Percentiles rank a stretch among this genome's conserved stretches.
Evolutionary conservation across 2,888 invertebrate species (phyloP).

Genomic region (Chesias legatella): DNA sequence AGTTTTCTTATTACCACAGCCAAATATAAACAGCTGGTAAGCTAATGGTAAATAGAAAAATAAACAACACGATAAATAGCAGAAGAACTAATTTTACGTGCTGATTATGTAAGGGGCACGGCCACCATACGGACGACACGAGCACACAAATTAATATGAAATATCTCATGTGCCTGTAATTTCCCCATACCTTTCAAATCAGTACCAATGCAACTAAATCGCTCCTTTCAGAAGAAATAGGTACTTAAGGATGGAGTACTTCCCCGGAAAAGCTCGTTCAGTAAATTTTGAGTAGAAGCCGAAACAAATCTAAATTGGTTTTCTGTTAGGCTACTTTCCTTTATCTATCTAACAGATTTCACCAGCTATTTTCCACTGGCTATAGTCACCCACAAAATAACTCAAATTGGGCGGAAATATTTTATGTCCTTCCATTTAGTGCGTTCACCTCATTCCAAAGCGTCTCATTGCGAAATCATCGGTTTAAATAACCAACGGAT

Average conservation of each 20-base stretch:
- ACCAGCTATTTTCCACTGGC: conserved; percentile 6
- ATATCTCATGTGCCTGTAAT: too few relatives aligned
- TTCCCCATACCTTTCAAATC: too few relatives aligned
- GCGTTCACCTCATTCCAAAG: conserved; percentile 41
- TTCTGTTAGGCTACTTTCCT: not conserved
- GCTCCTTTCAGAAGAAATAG: too few relatives aligned
- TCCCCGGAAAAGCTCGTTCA: too few relatives aligned
- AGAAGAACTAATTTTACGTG: too few relatives aligned
- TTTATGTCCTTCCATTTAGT: conserved; percentile 48
- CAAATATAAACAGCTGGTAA: not conserved
- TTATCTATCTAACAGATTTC: not conserved
- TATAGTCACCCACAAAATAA: conserved; percentile 19
- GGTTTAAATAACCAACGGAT: conserved; percentile 12
- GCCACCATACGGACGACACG: too few relatives aligned
- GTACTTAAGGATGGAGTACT: too few relatives aligned
- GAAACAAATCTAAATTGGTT: too few relatives aligned
- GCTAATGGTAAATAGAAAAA: not conserved
- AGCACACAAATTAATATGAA: too few relatives aligned
- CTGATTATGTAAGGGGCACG: too few relatives aligned
- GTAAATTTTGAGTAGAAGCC: too few relatives aligned
- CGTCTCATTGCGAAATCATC: conserved; percentile 14
- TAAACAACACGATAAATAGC: not conserved
- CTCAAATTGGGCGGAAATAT: conserved; percentile 49
- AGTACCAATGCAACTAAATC: too few relatives aligned
- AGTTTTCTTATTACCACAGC: conserved; percentile 13